A percentile compares a stretch with the other conserved stretches of the same genome.
These are phyloP conservation scores for Spinus olivaceus DNA, from an alignment of 2,797 vertebrate genomes.

Conservation along the genomic window DNA sequence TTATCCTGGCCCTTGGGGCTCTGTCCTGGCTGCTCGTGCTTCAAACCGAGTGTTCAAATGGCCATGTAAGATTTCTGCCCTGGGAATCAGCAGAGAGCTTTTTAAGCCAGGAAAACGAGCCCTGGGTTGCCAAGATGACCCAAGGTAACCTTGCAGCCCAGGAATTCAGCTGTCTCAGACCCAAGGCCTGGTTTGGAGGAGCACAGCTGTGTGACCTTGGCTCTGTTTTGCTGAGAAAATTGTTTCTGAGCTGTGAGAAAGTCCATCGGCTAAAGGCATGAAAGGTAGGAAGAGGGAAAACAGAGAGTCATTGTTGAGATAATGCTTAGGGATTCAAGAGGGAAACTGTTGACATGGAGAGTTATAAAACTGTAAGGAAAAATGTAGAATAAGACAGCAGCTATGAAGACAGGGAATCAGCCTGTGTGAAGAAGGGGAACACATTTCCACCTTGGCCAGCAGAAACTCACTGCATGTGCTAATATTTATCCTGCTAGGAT, in stretches of 20 bases:
- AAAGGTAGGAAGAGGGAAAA: neutral
- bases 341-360: neutral
- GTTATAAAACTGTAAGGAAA: neutral
- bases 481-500: neutral
- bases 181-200: neutral
- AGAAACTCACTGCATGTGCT: neutral
- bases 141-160: neutral
- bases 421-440: neutral
- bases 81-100: neutral
- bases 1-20: neutral
- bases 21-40: neutral
- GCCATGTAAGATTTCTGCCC: neutral
- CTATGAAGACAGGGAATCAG: neutral
- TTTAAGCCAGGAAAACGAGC: neutral
- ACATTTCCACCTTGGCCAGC: neutral
- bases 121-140: conserved; percentile 44
- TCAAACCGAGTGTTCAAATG: neutral
- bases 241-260: conserved; percentile 46
- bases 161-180: neutral
- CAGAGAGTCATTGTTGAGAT: neutral
- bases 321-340: neutral
- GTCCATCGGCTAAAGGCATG: neutral
- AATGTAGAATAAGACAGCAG: neutral
- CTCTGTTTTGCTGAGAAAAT: conserved; percentile 38
- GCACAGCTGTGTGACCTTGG: conserved; percentile 56